These are phyloP conservation scores for Agelas oroides DNA, from an alignment of 37 sponge, comb jelly and placozoan genomes.

Conservation along the genomic window DNA sequence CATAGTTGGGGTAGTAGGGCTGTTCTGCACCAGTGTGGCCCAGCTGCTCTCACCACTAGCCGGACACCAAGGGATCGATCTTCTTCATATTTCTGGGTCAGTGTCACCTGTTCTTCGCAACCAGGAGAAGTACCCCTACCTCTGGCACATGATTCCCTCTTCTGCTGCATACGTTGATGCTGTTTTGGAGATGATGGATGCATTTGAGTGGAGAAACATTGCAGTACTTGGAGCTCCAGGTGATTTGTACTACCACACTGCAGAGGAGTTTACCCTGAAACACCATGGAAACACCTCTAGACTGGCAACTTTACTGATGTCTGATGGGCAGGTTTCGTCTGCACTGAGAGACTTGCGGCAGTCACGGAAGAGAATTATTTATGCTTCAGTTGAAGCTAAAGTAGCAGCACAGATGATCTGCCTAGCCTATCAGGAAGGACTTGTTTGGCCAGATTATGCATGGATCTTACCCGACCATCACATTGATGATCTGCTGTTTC, in stretches of 20 bases:
- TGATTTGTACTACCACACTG: not conserved
- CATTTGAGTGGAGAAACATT: constrained; percentile 11
- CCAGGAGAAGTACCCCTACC: not conserved
- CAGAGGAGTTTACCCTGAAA: too few relatives aligned
- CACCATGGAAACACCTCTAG: too few relatives aligned
- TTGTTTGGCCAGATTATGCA: too few relatives aligned
- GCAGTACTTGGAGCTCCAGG: not conserved
- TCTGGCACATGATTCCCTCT: not conserved
- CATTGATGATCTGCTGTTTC: too few relatives aligned
- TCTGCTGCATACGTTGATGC: not conserved
- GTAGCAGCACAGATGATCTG: too few relatives aligned
- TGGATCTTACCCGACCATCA: too few relatives aligned
- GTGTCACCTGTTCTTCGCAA: not conserved
- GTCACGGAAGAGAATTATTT: too few relatives aligned
- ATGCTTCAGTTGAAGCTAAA: too few relatives aligned
- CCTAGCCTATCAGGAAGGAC: too few relatives aligned
- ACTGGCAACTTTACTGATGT: too few relatives aligned
- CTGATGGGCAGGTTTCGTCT: too few relatives aligned
- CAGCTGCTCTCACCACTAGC: constrained; percentile 13
- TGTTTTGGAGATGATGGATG: not conserved
- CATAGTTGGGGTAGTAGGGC: constrained; percentile 22
- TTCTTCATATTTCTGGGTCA: constrained; percentile 28
- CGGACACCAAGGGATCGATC: not conserved
- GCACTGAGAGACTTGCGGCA: too few relatives aligned
- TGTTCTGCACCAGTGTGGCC: constrained; percentile 10